Evolutionary conservation across 2,113 vertebrate species (phyloP), one percentile per base, ranked within the genome.

Genomic region (Astatotilapia flaviijosephi): DNA sequence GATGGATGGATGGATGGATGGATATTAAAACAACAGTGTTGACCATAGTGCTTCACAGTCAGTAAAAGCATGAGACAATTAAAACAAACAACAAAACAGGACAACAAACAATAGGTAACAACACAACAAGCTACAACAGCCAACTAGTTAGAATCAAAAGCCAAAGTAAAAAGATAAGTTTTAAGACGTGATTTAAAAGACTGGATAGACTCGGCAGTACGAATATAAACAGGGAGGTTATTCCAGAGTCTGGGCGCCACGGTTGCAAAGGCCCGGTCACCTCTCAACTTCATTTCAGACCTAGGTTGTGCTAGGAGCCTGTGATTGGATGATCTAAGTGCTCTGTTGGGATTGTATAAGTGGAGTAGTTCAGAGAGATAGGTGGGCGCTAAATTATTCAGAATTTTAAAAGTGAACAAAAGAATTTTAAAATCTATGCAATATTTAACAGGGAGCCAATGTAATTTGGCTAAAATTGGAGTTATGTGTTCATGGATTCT

Each of bases 351-450:
- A 51, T 51, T 51, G 49, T 51, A n/a, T n/a, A 9, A 51, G 5
- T n/a, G 17, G 49, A 51, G 17, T 9, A 51, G 49, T 51, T 51
- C 49, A 5, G 9, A 51, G 0, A 51, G 49, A n/a, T 51, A 51
- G 4, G 2, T 5, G 17, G 8, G 47, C 0, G 1, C 47, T 49
- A 49, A 49, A 19, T 51, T 51, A 51, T 51, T 51, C 47, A 19
- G 47, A 19, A 49, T 49, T 3, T 49, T 49, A 5, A 9, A 49
- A 19, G 47, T 49, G 47, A 19, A 49, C 7, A 19, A 49, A 9
- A 49, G 1, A 19, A 3, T 49, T 49, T 49, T 19, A 19, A 19
- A 49, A 49, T 49, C 47, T 19, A 49, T 49, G 1, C 2, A 2
- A 5, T 49, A 49, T 49, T 49, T 23, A n/a, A n/a, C n/a, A n/a